Evolutionary conservation across 2,888 invertebrate genomes (phyloP), one percentile per base, ranked within the genome.

Genomic region (Sphinx pinastri): DNA sequence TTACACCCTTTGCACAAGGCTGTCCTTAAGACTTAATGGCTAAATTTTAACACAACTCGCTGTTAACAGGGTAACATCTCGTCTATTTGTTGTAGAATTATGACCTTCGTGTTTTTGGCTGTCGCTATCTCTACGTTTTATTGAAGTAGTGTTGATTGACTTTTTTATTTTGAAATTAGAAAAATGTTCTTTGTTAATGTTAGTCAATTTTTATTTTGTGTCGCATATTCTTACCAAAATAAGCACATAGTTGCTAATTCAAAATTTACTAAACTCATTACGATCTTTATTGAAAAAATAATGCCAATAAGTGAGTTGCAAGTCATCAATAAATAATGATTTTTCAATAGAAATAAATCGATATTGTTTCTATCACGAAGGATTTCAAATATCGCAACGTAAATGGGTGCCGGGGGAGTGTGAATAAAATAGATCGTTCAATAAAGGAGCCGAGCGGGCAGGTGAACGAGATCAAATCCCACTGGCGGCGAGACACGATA

Each of bases 311-410:
- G 19, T 2, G 12, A 2, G 12, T 25, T 7, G 38, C 38, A 38
- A 38, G 19, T 57, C 13, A 12, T 25, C 19, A 55, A 68, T 54
- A 55, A 16, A 45, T 0, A 19, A 38, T 16, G 4, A 16, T n/a
- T 16, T 51, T 38, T 25, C 25, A 52, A 66, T 10, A 54, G 54
- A 16, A 55, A 8, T 38, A 67, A 78, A 76, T 77, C 75, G 76
- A 77, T 79, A 83, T 82, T 82, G 77, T 74, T 71, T 73, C 79
- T 80, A 81, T 81, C 76, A 77, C 79, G 80, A 84, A 80, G 77
- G 78, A 80, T 81, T 81, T 73, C 71, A 77, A 77, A 81, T 79
- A 84, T 86, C 83, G 84, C 84, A 86, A 82, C 79, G 77, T 74
- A 73, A 71, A 78, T 78, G 75, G 76, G 78, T 75, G 77, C 71